These are phyloP conservation scores for Cecidostiba fungosa DNA, from an alignment of 2,888 invertebrate species.

Conservation along the genomic window DNA sequence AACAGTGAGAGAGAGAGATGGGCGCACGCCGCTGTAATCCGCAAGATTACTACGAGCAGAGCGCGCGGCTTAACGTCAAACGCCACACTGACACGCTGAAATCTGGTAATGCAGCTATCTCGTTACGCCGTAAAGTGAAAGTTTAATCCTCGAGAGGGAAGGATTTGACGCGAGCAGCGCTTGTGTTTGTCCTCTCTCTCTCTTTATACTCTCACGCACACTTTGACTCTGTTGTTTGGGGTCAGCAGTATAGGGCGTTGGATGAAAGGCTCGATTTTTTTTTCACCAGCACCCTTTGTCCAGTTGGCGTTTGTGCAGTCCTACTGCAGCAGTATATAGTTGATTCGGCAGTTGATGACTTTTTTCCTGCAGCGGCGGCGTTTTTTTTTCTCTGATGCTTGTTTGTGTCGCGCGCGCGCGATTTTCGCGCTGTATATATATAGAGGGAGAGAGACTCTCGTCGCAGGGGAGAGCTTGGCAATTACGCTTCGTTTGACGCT, in stretches of 20 bases:
- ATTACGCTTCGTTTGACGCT: constrained; percentile 32
- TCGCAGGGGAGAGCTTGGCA: background rate
- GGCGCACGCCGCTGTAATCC: constrained; percentile 60
- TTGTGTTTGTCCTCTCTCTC: constrained; percentile 7
- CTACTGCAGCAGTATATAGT: background rate
- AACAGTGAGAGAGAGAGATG: constrained; percentile 38
- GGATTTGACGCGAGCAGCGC: constrained; percentile 57
- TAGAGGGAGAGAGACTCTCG: background rate
- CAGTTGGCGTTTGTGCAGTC: constrained; percentile 3
- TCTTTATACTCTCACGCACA: background rate
- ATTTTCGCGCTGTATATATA: background rate
- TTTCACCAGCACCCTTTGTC: constrained; percentile 25
- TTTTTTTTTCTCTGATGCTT: constrained; percentile 13
- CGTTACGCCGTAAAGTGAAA: constrained; percentile 65
- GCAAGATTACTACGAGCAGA: constrained; percentile 65
- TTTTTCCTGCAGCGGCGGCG: background rate
- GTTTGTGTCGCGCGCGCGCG: background rate
- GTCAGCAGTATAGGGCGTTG: background rate
- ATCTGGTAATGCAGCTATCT: constrained; percentile 64
- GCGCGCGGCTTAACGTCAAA: constrained; percentile 65
- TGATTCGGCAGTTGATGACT: background rate
- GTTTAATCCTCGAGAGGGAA: constrained; percentile 55
- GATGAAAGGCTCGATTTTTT: constrained; percentile 40
- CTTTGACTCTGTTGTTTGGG: background rate
- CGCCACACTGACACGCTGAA: constrained; percentile 64